phyloP scores from a whole-genome alignment of 2,888 invertebrate genomes.

The Galerucella nymphaeae region DNA sequence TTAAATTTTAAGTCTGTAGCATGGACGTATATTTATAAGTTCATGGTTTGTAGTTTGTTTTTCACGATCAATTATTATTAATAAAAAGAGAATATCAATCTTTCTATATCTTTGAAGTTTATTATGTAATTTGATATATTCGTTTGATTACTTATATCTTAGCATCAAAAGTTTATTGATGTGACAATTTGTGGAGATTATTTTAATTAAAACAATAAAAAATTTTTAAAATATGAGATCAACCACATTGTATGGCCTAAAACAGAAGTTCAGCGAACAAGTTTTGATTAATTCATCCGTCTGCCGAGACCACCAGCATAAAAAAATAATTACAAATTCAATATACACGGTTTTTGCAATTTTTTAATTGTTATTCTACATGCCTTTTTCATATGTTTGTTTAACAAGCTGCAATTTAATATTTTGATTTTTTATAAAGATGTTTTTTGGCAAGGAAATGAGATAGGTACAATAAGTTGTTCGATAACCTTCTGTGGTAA shows the following conservation, averaged over 20 bases:
- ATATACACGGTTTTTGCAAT: constrained; percentile 3
- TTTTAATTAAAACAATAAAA: neutral
- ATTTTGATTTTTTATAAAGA: neutral
- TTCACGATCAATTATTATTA: no score
- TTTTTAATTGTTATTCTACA: neutral
- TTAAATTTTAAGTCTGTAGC: no score
- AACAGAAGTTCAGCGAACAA: constrained; percentile 19
- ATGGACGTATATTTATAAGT: no score
- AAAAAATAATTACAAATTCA: constrained; percentile 15
- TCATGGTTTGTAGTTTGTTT: no score
- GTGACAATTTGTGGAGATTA: neutral
- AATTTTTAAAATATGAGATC: neutral
- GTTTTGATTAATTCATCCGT: constrained; percentile 32
- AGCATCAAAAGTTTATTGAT: neutral
- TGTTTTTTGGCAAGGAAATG: neutral
- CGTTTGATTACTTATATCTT: no score
- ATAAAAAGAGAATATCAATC: no score
- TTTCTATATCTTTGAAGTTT: no score
- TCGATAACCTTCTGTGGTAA: no score
- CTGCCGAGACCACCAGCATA: constrained; percentile 22
- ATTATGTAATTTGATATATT: no score
- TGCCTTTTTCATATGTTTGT: neutral
- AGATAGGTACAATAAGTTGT: no score
- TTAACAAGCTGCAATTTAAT: neutral
- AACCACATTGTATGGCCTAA: constrained; percentile 16